Evolutionary conservation across 2,797 vertebrate species (phyloP).

Genomic region (Semaprochilodus insignis): DNA sequence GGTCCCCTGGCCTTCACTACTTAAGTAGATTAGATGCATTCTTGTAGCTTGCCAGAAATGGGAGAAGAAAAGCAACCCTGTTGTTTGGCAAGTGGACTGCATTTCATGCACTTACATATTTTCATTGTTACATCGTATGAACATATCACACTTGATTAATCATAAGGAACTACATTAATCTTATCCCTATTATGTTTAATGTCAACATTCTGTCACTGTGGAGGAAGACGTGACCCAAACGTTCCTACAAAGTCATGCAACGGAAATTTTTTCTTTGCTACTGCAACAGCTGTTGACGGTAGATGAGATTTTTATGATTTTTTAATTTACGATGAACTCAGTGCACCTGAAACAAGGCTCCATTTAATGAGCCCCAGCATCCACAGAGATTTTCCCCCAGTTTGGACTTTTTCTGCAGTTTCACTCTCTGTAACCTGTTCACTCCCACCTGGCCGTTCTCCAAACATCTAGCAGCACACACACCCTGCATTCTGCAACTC

Average conservation of each 20-base stretch:
- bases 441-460: constrained; percentile 42
- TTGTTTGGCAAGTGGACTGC: too few relatives aligned
- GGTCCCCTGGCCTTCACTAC: too few relatives aligned
- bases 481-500: constrained; percentile 51
- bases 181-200: background rate
- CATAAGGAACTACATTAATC: background rate
- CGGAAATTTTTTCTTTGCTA: background rate
- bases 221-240: background rate
- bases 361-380: constrained; percentile 8
- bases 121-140: too few relatives aligned
- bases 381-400: background rate
- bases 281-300: background rate
- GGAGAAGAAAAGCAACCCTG: too few relatives aligned
- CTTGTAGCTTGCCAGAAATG: too few relatives aligned
- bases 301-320: constrained; percentile 7
- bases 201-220: background rate
- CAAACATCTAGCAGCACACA: constrained; percentile 51
- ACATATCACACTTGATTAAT: background rate
- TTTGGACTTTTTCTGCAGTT: constrained; percentile 40
- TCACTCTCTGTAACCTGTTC: constrained; percentile 42
- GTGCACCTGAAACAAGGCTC: background rate
- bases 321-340: constrained; percentile 12
- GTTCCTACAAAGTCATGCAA: constrained; percentile 11
- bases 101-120: too few relatives aligned
- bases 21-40: too few relatives aligned